Conservation (phyloP, 2,888 invertebrate species). For the Drosophila fulvimacula region DNA sequence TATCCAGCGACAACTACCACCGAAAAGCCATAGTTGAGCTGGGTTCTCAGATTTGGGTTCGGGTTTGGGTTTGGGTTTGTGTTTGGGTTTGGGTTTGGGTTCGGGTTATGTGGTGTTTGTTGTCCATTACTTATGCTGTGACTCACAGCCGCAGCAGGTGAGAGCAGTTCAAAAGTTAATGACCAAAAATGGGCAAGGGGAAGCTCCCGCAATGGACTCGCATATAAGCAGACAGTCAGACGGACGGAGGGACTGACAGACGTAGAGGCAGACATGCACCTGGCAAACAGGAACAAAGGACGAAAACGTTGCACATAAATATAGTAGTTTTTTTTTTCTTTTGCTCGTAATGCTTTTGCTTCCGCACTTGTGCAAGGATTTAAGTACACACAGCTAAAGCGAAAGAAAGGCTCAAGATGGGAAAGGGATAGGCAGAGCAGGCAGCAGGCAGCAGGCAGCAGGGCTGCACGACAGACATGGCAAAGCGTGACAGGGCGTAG, state of each 20-base stretch:
- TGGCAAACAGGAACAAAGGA: conserved; percentile 55
- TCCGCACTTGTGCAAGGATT: conserved; percentile 60
- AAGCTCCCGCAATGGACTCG: conserved; percentile 29
- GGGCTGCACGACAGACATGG: conserved; percentile 16
- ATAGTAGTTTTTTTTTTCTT: conserved; percentile 41
- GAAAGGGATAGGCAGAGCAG: neutral
- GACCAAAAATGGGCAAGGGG: conserved; percentile 68
- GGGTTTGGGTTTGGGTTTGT: neutral
- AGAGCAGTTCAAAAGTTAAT: conserved; percentile 76
- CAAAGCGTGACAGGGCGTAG: conserved; percentile 35
- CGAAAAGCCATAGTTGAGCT: conserved; percentile 25
- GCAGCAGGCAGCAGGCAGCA: neutral
- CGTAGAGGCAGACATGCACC: conserved; percentile 41
- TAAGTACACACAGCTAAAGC: conserved; percentile 25
- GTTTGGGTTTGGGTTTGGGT: neutral
- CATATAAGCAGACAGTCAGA: conserved; percentile 20
- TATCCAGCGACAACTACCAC: conserved; percentile 19
- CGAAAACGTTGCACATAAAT: conserved; percentile 62
- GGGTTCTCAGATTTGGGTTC: neutral
- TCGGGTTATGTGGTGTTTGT: conserved; percentile 31
- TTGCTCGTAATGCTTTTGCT: conserved; percentile 67
- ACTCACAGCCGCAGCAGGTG: conserved; percentile 46
- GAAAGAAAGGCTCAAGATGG: conserved; percentile 9
- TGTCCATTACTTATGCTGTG: conserved; percentile 55
- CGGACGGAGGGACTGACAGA: conserved; percentile 16